Evolutionary conservation across 2,888 invertebrate species (phyloP).

Genomic region (Glyphotaelius pellucidus): DNA sequence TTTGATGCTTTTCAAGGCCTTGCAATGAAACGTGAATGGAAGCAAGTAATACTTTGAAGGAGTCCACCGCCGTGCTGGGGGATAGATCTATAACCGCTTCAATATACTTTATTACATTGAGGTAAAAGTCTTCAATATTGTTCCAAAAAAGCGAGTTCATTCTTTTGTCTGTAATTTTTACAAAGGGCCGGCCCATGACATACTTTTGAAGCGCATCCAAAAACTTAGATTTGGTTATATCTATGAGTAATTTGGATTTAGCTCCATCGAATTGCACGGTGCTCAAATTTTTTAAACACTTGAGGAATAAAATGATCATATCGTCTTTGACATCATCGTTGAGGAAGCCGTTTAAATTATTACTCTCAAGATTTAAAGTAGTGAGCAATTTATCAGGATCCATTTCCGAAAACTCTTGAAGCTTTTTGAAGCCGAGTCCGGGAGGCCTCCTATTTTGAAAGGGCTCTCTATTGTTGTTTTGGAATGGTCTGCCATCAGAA

Average conservation of each 20-base stretch:
- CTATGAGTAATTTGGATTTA: slow-evolving; percentile 22
- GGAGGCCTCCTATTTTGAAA: background rate
- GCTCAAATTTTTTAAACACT: slow-evolving; percentile 34
- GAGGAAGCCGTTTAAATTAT: slow-evolving; percentile 42
- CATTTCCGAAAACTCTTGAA: background rate
- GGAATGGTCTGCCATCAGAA: background rate
- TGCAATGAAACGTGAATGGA: slow-evolving; percentile 21
- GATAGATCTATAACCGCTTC: slow-evolving; percentile 44
- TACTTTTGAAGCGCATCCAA: slow-evolving; percentile 34
- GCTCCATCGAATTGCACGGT: background rate
- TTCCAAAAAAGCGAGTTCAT: slow-evolving; percentile 48
- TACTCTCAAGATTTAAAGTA: background rate
- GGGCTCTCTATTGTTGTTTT: background rate
- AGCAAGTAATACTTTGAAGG: slow-evolving; percentile 23
- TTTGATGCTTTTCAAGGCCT: slow-evolving; percentile 4
- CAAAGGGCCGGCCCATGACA: slow-evolving; percentile 36
- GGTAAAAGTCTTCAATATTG: slow-evolving; percentile 30
- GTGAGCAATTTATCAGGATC: slow-evolving; percentile 33
- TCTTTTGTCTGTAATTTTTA: background rate
- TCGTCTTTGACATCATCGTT: background rate
- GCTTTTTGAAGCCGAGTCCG: background rate
- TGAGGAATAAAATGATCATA: slow-evolving; percentile 30
- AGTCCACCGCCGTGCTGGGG: slow-evolving; percentile 46
- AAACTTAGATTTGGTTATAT: slow-evolving; percentile 42
- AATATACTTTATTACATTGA: slow-evolving; percentile 24